phyloP scores from a whole-genome alignment of 64 coral and sea anemone genomes.

The Acropora yongei region DNA sequence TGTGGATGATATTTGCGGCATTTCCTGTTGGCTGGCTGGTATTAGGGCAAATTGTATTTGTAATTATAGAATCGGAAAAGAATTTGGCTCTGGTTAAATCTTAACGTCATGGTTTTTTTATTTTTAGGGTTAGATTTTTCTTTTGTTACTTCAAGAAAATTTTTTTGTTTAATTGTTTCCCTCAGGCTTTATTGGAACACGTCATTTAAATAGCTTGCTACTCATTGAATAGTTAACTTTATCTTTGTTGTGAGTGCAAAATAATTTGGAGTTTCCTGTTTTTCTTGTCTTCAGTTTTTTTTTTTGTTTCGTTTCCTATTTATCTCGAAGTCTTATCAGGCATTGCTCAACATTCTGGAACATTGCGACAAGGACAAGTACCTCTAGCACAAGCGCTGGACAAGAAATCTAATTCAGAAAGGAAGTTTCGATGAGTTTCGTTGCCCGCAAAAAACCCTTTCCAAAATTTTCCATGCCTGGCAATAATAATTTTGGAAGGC shows the following conservation, averaged over 20 bases:
- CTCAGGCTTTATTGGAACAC: not conserved
- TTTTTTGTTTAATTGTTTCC: not conserved
- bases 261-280: constrained; percentile 39
- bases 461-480: too few species aligned
- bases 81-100: constrained; percentile 32
- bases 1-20: constrained; percentile 35
- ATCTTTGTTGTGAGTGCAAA: constrained; percentile 16
- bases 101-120: not conserved
- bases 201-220: not conserved
- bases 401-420: too few species aligned
- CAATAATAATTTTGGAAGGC: too few species aligned
- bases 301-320: constrained; percentile 40
- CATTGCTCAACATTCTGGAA: not conserved
- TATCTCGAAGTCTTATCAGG: not conserved
- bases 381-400: not conserved
- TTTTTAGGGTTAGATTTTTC: not conserved
- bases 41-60: constrained; percentile 52
- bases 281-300: not conserved
- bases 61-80: constrained; percentile 39
- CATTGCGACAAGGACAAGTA: not conserved
- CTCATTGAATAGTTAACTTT: constrained; percentile 2
- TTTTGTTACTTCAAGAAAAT: too few species aligned
- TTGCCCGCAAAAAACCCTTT: too few species aligned
- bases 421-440: too few species aligned
- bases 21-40: constrained; percentile 41